phyloP scores from a whole-genome alignment of 2,888 invertebrate genomes.

The Cylindroiulus punctatus region DNA sequence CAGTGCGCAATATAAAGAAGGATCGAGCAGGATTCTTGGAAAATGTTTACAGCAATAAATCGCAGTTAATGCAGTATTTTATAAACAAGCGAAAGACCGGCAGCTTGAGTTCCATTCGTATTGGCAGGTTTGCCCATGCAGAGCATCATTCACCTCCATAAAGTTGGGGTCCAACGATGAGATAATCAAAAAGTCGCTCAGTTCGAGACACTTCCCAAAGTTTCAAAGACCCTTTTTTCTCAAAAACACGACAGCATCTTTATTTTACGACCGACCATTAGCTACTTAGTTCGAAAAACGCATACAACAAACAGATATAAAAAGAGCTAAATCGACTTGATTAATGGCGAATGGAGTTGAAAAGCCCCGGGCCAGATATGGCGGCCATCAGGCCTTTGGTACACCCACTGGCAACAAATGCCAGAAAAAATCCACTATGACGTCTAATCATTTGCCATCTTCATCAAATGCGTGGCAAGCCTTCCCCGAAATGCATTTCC shows the following conservation, averaged over 20 bases:
- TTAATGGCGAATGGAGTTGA: slow-evolving; percentile 27
- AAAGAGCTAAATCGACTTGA: slow-evolving; percentile 2
- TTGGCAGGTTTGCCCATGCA: slow-evolving; percentile 6
- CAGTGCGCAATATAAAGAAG: not conserved
- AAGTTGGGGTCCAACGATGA: not conserved
- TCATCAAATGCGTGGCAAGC: slow-evolving; percentile 3
- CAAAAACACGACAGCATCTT: slow-evolving; percentile 13
- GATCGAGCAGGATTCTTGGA: not conserved
- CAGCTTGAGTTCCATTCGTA: not conserved
- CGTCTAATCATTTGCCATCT: slow-evolving; percentile 32
- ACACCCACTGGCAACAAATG: slow-evolving; percentile 1
- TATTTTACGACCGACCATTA: not conserved
- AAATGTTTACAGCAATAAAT: not conserved
- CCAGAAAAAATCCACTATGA: slow-evolving; percentile 26
- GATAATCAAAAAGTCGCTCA: not conserved
- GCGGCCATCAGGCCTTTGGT: not conserved
- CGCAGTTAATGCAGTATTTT: not conserved
- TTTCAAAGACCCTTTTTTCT: not conserved
- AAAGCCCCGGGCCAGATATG: not conserved
- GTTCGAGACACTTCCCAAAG: not conserved
- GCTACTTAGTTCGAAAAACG: slow-evolving; percentile 20
- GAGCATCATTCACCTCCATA: not conserved
- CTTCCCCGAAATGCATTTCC: not conserved
- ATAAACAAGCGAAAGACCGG: not conserved
- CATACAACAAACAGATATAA: slow-evolving; percentile 14